Evolutionary conservation across 1,140 invertebrate genomes (phyloP), one percentile per base, ranked within the genome.

Genomic region (Cotesia chilonis): DNA sequence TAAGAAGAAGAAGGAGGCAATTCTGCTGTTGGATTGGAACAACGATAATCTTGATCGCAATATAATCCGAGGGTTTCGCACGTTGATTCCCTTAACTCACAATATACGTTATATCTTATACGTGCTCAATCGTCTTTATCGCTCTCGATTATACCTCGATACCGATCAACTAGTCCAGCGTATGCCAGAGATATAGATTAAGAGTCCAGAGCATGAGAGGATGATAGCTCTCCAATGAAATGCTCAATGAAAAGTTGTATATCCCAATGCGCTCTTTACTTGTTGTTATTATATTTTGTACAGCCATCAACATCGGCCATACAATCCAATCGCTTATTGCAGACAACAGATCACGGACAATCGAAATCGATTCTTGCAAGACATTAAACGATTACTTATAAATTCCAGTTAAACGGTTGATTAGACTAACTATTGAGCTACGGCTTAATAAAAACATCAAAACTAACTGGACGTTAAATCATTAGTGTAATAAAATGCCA

Each of bases 61-160:
- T 72, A 72, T 68, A 68, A 66, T 59, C 47, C 70, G 38, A 28
- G 51, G 64, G 63, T 71, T 72, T 72, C 55, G 64, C 70, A 55
- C 70, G 54, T 72, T 64, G 63, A 72, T 72, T 72, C 54, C 20
- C 71, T 72, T 59, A 17, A 17, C 17, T 17, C 28, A 28, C 28
- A 28, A 28, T 28, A 28, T 28, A 28, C 28, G 28, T 28, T 28
- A 28, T 28, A 28, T 28, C 28, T 28, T 28, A 28, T 72, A 72
- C 71, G 71, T 72, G 71, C 65, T 72, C 57, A 55, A 72, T 72
- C 71, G 65, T 72, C 71, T 72, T 72, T 72, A 72, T 72, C 71
- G 71, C 20, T 68, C 65, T 72, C 64, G 65, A 72, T 72, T 72
- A 72, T 52, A 61, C 17, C 54, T 68, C 47, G 71, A 72, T 68